A percentile compares a stretch with the other conserved stretches of the same genome.
Conservation (phyloP, 2,113 vertebrate species). For the Barbus barbus region DNA sequence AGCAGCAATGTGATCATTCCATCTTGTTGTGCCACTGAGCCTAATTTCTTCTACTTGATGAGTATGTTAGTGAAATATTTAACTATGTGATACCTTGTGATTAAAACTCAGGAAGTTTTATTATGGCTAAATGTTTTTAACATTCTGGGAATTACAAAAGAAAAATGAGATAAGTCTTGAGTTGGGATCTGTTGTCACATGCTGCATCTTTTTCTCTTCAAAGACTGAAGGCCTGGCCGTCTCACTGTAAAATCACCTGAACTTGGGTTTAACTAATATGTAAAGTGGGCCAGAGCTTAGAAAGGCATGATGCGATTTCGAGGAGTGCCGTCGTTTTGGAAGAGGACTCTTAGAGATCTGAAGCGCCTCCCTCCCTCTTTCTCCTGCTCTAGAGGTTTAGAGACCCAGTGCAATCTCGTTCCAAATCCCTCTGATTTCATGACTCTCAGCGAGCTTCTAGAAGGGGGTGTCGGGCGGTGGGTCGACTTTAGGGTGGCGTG, state of each 20-base stretch:
- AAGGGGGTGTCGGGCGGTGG: slow-evolving; percentile 37
- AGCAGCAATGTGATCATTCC: slow-evolving; percentile 73
- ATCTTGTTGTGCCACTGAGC: slow-evolving; percentile 66
- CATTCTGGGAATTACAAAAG: neutral
- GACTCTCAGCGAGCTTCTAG: slow-evolving; percentile 62
- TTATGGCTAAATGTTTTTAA: neutral
- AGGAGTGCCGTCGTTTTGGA: slow-evolving; percentile 81
- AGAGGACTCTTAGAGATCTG: slow-evolving; percentile 77
- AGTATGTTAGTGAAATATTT: slow-evolving; percentile 53
- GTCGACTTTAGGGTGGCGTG: slow-evolving; percentile 33
- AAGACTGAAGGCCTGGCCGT: slow-evolving; percentile 16
- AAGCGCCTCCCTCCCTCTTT: slow-evolving; percentile 79
- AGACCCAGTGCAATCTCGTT: slow-evolving; percentile 83
- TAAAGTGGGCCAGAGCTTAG: slow-evolving; percentile 73
- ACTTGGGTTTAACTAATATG: slow-evolving; percentile 70
- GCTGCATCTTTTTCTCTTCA: slow-evolving; percentile 24
- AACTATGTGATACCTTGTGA: slow-evolving; percentile 22
- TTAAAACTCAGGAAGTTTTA: slow-evolving; percentile 35
- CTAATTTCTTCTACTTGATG: slow-evolving; percentile 72
- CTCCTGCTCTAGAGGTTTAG: slow-evolving; percentile 75
- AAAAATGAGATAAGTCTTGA: slow-evolving; percentile 20
- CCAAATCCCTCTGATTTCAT: slow-evolving; percentile 86
- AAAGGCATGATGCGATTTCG: slow-evolving; percentile 69
- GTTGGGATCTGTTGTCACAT: neutral
- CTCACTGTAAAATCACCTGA: slow-evolving; percentile 61